Conservation (phyloP, 2,888 invertebrate species). For the Drosophila macrospina region DNA sequence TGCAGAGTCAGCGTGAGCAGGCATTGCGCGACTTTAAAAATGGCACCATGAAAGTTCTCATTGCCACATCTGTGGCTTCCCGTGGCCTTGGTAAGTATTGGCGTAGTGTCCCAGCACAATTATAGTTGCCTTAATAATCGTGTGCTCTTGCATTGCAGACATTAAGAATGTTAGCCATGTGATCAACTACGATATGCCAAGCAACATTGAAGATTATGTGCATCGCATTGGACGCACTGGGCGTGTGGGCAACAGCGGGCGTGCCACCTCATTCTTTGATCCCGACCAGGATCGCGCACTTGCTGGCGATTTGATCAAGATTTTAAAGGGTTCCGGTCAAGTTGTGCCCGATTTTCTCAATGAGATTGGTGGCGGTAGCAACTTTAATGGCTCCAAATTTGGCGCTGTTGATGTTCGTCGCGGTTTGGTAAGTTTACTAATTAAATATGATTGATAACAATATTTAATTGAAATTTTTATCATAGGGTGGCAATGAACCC, state of each 20-base stretch:
- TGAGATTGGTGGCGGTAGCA: constrained; percentile 84
- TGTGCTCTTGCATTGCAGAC: constrained; percentile 86
- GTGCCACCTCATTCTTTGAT: constrained; percentile 94
- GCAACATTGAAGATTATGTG: constrained; percentile 96
- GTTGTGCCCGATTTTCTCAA: constrained; percentile 91
- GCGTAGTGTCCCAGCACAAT: background rate
- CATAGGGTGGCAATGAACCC: constrained; percentile 27
- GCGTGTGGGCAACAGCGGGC: constrained; percentile 95
- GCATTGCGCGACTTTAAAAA: constrained; percentile 95
- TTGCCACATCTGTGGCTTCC: constrained; percentile 98
- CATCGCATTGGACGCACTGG: constrained; percentile 98
- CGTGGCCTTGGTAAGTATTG: constrained; percentile 91
- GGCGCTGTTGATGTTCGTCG: constrained; percentile 89
- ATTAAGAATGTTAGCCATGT: constrained; percentile 95
- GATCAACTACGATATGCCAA: constrained; percentile 96
- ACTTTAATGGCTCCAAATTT: constrained; percentile 86
- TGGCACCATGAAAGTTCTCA: constrained; percentile 91
- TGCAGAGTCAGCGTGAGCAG: constrained; percentile 97
- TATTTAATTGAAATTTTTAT: background rate
- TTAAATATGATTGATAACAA: constrained; percentile 10
- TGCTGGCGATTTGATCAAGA: constrained; percentile 89
- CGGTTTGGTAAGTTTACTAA: constrained; percentile 40
- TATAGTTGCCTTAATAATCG: background rate
- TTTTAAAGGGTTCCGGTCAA: constrained; percentile 92
- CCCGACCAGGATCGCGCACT: constrained; percentile 87